Conservation (phyloP, 2,888 invertebrate species). For the Calameuta pallipes region DNA sequence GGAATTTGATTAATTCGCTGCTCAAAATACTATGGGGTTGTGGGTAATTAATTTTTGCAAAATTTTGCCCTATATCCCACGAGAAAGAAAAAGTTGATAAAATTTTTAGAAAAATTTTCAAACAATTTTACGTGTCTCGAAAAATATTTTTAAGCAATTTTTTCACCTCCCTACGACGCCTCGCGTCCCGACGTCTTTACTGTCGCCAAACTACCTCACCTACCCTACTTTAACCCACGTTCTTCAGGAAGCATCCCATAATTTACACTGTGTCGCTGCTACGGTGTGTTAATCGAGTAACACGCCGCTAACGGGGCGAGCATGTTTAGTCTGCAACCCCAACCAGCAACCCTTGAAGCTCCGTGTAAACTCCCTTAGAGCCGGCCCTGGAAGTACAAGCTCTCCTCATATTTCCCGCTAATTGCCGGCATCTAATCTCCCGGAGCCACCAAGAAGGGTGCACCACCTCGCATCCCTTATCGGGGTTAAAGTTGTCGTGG, state of each 20-base stretch:
- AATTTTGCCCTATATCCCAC: too few relatives aligned
- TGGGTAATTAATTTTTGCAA: not conserved
- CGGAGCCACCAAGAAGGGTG: constrained; percentile 20
- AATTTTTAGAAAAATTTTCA: not conserved
- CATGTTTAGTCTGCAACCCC: constrained; percentile 36
- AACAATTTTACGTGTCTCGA: not conserved
- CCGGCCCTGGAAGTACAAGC: constrained; percentile 12
- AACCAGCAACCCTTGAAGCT: not conserved
- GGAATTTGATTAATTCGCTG: not conserved
- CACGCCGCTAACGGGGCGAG: constrained; percentile 45
- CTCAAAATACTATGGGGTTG: not conserved
- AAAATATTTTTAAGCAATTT: not conserved
- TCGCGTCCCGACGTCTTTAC: not conserved
- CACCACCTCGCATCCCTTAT: constrained; percentile 35
- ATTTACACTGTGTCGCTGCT: constrained; percentile 40
- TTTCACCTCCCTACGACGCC: too few relatives aligned
- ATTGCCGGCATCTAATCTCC: constrained; percentile 44
- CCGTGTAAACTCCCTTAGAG: constrained; percentile 14
- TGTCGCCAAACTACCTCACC: not conserved
- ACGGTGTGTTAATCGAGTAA: constrained; percentile 46
- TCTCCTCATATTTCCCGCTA: constrained; percentile 43
- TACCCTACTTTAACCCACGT: not conserved
- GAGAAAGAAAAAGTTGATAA: not conserved
- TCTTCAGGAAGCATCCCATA: constrained; percentile 22
- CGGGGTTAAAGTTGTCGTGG: constrained; percentile 37